Evolutionary conservation across 2,797 vertebrate species (phyloP), one percentile per base, ranked within the genome.

Genomic region (Macropodus opercularis): DNA sequence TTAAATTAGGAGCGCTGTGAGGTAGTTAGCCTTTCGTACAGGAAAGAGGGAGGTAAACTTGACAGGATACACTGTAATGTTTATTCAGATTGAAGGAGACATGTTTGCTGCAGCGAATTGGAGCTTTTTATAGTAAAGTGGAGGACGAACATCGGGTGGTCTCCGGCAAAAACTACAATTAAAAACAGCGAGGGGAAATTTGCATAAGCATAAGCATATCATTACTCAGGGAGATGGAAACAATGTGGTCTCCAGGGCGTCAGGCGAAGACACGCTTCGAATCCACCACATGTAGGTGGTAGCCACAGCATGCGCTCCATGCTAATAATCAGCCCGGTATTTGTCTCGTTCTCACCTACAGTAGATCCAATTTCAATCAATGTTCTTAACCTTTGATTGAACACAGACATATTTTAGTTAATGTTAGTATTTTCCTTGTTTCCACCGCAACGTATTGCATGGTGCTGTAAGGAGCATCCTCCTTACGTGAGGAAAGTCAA

Each of bases 181-280:
- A 89, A 87, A 87, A 87, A 72, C 81, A 79, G 71, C 31, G 23
- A 72, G 72, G n/a, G 55, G 10, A 74, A 71, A 87, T 89, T 77
- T 84, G 84, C 84, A 85, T 74, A 17, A n/a, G 62, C 40, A 79
- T 85, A 83, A 83, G 80, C 70, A 85, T 87, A 85, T 90, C 69
- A 89, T 90, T 90, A 87, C 79, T 65, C 71, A 68, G 74, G 80
- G 69, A 85, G 80, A 76, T 54, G 51, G 72, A 83, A 88, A 86
- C 84, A 87, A 86, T 89, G 70, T 35, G 54, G 47, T 79, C 79
- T 81, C 73, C 61, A 60, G 79, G 85, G 84, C 70, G 79, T 72
- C 57, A 55, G 86, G 81, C 77, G 86, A 87, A 90, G 79, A 89
- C 85, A 90, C 86, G 51, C 54, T 69, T 75, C 55, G 78, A 74